Evolutionary conservation across 2,797 vertebrate species (phyloP).

Genomic region (Caiman crocodilus): DNA sequence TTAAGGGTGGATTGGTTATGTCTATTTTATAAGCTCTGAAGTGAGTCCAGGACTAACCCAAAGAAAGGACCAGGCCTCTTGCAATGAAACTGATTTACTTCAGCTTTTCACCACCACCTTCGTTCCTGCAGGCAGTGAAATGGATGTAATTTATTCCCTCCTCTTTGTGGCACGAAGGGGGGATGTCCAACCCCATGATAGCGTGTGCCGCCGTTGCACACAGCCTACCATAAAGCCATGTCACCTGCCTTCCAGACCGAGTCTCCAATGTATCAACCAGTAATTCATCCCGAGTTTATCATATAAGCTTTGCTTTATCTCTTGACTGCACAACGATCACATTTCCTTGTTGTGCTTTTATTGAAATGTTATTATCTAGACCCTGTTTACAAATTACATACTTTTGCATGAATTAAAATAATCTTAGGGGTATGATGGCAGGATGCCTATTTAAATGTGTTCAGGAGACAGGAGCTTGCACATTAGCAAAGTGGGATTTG

Average conservation of each 20-base stretch:
- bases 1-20: not conserved
- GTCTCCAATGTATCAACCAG: not conserved
- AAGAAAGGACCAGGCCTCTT: not conserved
- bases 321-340: not conserved
- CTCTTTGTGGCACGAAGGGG: not conserved
- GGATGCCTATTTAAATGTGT: rapidly evolving
- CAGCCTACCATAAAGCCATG: not conserved
- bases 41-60: not conserved
- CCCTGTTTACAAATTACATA: not conserved
- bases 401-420: too few species aligned
- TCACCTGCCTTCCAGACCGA: not conserved
- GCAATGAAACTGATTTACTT: not conserved
- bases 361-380: rapidly evolving
- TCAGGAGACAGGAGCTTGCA: not conserved
- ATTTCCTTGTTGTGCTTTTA: not conserved
- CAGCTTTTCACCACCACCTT: rapidly evolving
- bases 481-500: not conserved
- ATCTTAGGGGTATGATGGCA: not conserved
- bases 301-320: not conserved
- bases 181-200: not conserved
- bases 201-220: rapidly evolving
- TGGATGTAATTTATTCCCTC: rapidly evolving
- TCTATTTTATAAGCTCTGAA: not conserved
- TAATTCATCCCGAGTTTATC: not conserved
- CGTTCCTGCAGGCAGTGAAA: not conserved